A percentile compares a stretch with the other conserved stretches of the same genome.
These are phyloP conservation scores for Scatophagus argus DNA, from an alignment of 2,113 vertebrate species.

Conservation along the genomic window DNA sequence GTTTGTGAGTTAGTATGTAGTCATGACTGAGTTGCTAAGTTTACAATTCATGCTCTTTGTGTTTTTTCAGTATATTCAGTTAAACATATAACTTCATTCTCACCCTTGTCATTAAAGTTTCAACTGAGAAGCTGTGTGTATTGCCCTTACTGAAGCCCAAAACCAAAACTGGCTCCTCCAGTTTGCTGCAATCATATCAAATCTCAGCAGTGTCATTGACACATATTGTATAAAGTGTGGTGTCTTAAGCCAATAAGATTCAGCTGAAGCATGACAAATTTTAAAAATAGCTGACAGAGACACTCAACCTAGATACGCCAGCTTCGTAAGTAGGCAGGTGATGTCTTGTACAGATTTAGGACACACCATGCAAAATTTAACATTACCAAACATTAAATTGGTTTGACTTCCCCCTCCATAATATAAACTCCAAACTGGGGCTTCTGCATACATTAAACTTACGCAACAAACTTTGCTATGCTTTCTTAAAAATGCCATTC, in stretches of 20 bases:
- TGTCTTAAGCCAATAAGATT: slow-evolving; percentile 33
- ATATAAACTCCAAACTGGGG: neutral
- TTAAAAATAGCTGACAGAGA: slow-evolving; percentile 74
- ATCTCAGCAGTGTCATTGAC: slow-evolving; percentile 34
- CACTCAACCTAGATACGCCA: slow-evolving; percentile 64
- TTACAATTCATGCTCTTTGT: neutral
- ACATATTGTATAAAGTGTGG: slow-evolving; percentile 23
- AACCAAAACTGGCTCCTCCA: slow-evolving; percentile 23
- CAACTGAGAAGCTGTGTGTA: neutral
- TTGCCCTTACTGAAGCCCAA: neutral
- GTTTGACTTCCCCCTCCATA: slow-evolving; percentile 37
- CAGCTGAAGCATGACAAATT: slow-evolving; percentile 57
- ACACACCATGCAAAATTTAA: slow-evolving; percentile 58
- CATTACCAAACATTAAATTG: slow-evolving; percentile 52
- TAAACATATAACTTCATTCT: neutral
- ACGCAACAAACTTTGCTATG: neutral
- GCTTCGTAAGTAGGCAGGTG: slow-evolving; percentile 54
- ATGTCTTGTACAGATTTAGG: slow-evolving; percentile 65
- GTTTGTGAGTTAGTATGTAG: too few species aligned
- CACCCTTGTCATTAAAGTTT: neutral
- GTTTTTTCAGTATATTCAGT: neutral
- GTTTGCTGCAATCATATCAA: slow-evolving; percentile 36
- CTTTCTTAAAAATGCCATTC: neutral
- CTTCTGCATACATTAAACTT: slow-evolving; percentile 21
- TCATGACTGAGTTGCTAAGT: neutral